Evolutionary conservation across 2,888 invertebrate genomes (phyloP), one percentile per base, ranked within the genome.

Genomic region (Bugulina stolonifera): DNA sequence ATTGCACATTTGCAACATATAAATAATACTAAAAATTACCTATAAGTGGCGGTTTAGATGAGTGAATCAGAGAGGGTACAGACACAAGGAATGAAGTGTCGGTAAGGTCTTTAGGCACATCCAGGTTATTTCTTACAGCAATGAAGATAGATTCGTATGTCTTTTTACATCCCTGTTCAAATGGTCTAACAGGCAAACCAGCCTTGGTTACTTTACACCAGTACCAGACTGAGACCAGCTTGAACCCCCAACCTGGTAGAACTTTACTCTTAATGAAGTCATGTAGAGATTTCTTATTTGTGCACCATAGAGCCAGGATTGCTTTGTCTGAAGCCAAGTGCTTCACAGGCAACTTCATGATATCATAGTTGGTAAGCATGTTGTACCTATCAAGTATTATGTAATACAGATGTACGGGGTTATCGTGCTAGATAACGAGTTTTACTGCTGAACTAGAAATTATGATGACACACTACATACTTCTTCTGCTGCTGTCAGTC

Each of bases 61-160:
- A 97, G 85, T 97, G 96, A 73, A 96, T 87, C 23, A 92, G 90
- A 85, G 94, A 94, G 0, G 97, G 96, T 29, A 94, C 87, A 83
- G 94, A 94, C 25, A 92, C 84, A 72, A 96, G 82, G 64, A 93
- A 79, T 80, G 89, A 88, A 2, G 87, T 84, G 75, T 87, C 82
- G 58, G 81, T 83, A 29, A 79, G 69, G 0, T 69, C 29, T 35
- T 35, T 58, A 23, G 82, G 81, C 18, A 35, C 25, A 1, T 23
- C 43, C 14, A 22, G 22, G 22, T 27, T 1, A 27, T 23, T 23
- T 22, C 72, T 64, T 71, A 75, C 70, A 14, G 89, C 91, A 79
- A 93, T 85, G 71, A 91, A 86, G 25, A 96, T 84, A 78, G 90
- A 88, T 85, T 97, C 96, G 83, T 90, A 96, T 0, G 96, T 95